Base-by-base conservation (phyloP, 2,888 invertebrate species). In the Oegoconia quadripuncta region DNA sequence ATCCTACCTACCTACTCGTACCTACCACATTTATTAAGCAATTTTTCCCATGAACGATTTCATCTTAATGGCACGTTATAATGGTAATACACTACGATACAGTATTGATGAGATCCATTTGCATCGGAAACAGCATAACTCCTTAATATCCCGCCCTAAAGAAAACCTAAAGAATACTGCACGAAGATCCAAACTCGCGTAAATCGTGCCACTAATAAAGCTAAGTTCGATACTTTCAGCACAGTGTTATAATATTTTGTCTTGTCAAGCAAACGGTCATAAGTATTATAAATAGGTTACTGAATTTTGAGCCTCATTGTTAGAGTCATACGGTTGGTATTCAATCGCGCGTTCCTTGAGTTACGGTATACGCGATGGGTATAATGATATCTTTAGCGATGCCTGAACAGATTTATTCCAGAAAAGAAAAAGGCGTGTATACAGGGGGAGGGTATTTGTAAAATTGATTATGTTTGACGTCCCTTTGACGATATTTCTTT, bases 401-500 rank as follows among this genome's bases (percentile, higher is more conserved):
- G 70, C 65, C 66, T 64, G 68, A 58, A 67, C 60, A 73, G 73
- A 80, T 78, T 78, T 78, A 75, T 78, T 77, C 72, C 64, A 65
- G 60, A 68, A 74, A 77, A 74, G 70, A 75, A 80, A 79, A 79
- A 74, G 74, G 62, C 55, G 53, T 48, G 44, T 55, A 46, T 53
- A 58, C 41, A 62, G 51, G 52, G 56, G 65, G 59, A 35, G 66
- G 65, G 66, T 83, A 83, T 86, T 82, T 84, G 80, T 77, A 75
- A 83, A 84, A 86, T 84, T 86, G 84, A 86, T 86, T 82, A 86
- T 70, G 69, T 80, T 78, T 78, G 72, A 73, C 74, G 78, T 77
- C 64, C 73, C 74, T 84, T 84, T 81, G 78, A 79, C 57, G 64
- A 50, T 65, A 64, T 58, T 64, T 57, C 72, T 73, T 71, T 72